A percentile compares a stretch with the other conserved stretches of the same genome.
phyloP scores from a whole-genome alignment of 2,888 invertebrate species.

The Leucophenga maculata region DNA sequence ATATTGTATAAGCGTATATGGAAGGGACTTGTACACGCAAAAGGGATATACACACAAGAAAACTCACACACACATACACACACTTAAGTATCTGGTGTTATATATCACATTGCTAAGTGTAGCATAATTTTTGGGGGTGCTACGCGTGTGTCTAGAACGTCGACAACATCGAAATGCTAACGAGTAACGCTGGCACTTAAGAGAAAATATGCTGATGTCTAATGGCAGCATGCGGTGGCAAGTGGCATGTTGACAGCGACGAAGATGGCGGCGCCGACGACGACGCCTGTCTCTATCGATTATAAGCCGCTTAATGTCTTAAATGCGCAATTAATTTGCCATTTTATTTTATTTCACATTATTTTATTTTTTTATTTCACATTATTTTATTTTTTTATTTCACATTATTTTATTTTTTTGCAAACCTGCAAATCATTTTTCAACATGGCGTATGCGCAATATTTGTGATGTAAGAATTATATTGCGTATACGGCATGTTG shows the following conservation, averaged over 20 bases:
- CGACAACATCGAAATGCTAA: neutral
- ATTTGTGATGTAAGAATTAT: neutral
- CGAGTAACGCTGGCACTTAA: neutral
- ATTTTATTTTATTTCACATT: constrained; percentile 27
- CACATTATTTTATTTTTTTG: no score
- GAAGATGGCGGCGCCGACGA: no score
- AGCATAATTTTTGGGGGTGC: neutral
- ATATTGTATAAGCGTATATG: constrained; percentile 30
- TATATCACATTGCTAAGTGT: neutral
- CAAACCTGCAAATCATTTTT: constrained; percentile 12
- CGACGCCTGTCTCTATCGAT: constrained; percentile 52
- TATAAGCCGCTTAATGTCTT: constrained; percentile 47
- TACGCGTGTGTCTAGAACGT: neutral
- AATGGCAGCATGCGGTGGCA: neutral
- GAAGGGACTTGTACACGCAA: neutral
- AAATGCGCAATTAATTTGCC: constrained; percentile 54
- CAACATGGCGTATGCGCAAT: neutral
- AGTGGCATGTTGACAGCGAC: neutral
- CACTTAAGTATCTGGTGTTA: neutral
- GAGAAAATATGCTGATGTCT: neutral
- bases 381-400: neutral
- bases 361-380: no score
- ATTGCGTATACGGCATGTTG: neutral
- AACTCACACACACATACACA: constrained; percentile 9
- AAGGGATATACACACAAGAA: constrained; percentile 31